A percentile compares a stretch with the other conserved stretches of the same genome.
Conservation (phyloP, 2,888 invertebrate genomes). For the Coelopa pilipes region DNA sequence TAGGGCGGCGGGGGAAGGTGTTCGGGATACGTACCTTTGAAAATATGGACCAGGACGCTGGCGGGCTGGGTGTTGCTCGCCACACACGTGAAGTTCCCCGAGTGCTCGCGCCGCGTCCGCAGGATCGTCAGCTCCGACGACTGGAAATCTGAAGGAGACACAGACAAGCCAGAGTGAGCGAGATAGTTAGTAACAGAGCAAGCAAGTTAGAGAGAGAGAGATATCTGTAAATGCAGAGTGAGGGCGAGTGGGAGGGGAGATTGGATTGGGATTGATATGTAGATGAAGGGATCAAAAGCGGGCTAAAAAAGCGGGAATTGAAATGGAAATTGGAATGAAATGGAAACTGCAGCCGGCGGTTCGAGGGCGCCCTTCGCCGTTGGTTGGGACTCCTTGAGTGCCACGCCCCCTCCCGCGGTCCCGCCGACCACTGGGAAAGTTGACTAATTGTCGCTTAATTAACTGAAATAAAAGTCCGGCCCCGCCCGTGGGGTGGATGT, state of each 20-base stretch:
- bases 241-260: not conserved
- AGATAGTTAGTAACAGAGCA: not conserved
- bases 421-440: too few relatives aligned
- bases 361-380: too few relatives aligned
- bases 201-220: slow-evolving; percentile 3
- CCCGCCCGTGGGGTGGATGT: too few relatives aligned
- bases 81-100: slow-evolving; percentile 89
- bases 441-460: too few relatives aligned
- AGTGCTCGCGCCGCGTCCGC: slow-evolving; percentile 74
- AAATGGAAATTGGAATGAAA: not conserved
- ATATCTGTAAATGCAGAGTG: slow-evolving; percentile 19
- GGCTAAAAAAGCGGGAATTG: not conserved
- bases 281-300: not conserved
- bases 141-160: slow-evolving; percentile 62
- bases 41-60: slow-evolving; percentile 88
- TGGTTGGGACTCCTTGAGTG: too few relatives aligned
- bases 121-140: slow-evolving; percentile 66
- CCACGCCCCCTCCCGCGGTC: too few relatives aligned
- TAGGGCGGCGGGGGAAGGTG: too few relatives aligned
- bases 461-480: too few relatives aligned
- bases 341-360: not conserved
- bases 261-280: not conserved
- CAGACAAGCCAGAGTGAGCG: not conserved
- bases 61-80: slow-evolving; percentile 90
- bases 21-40: slow-evolving; percentile 81